A percentile compares a stretch with the other conserved stretches of the same genome.
Conservation (phyloP, 2,797 vertebrate genomes). For the Tenualosa ilisha region DNA sequence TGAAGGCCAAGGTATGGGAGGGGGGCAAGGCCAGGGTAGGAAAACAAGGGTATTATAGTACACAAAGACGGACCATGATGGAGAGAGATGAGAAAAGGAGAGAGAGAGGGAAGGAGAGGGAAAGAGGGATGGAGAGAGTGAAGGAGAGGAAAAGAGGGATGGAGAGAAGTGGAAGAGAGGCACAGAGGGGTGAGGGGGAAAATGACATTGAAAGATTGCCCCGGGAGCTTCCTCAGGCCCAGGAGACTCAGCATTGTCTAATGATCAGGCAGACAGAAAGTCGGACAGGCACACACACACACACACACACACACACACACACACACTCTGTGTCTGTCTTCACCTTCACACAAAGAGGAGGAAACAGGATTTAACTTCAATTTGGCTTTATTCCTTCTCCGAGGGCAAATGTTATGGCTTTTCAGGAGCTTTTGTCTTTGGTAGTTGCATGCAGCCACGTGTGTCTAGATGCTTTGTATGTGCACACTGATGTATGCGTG, state of each 20-base stretch:
- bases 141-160: neutral
- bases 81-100: neutral
- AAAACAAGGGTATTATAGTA: conserved; percentile 31
- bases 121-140: too few relatives aligned
- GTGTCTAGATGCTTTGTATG: too few relatives aligned
- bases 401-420: neutral
- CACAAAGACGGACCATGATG: neutral
- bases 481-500: too few relatives aligned
- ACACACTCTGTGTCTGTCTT: neutral
- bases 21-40: conserved; percentile 22
- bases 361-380: neutral
- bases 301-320: too few relatives aligned
- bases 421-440: neutral
- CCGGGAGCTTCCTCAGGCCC: neutral
- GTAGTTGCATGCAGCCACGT: neutral
- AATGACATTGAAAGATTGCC: conserved; percentile 22
- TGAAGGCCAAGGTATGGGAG: conserved; percentile 7
- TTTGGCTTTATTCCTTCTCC: neutral
- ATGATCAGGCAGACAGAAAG: conserved; percentile 12
- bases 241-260: conserved; percentile 1
- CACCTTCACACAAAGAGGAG: conserved; percentile 3
- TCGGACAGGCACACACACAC: neutral
- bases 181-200: conserved; percentile 16
- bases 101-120: neutral
- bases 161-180: neutral